Evolutionary conservation across 2,888 invertebrate species (phyloP), one percentile per base, ranked within the genome.

Genomic region (Prenolepis imparis): DNA sequence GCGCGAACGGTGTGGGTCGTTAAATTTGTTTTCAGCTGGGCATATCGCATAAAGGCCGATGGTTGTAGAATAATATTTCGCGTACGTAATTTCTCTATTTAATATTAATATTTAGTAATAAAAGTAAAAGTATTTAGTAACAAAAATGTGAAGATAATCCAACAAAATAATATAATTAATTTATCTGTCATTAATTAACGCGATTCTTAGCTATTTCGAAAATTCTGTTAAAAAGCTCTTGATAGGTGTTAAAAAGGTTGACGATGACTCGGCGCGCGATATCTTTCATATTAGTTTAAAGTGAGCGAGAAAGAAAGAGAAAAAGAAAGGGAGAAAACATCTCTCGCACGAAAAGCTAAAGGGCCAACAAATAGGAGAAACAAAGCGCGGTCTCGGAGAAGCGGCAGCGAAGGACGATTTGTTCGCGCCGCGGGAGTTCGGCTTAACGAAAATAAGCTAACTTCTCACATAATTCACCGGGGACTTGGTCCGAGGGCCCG

Each of bases 391-490:
- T 39, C 59, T 82, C 82, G 84, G 84, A 86, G 87, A 90, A 91
- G 90, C 91, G 90, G 92, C 90, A 92, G 93, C 92, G 93, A 90
- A 90, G 92, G 92, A 93, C 93, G 94, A 94, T 94, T 94, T 94
- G 94, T 93, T 92, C 92, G 94, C 94, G 90, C 94, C 91, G 92
- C 94, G 90, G 94, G 94, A 94, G 94, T 93, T 91, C 93, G 90
- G 89, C 92, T 91, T 91, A 90, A 93, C 92, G 92, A 93, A 93
- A 92, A 93, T 92, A 92, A 93, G 92, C 93, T 87, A 92, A 92
- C 93, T 93, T 93, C 93, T 93, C 93, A 93, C 93, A 94, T 94
- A 93, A 94, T 94, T 94, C 93, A 94, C 92, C 86, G 86, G 89
- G 84, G 90, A 91, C 86, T 88, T 74, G 91, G 88, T 86, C 78